Evolutionary conservation across 2,888 invertebrate species (phyloP), one percentile per base, ranked within the genome.

Genomic region (Epiblema foenella): DNA sequence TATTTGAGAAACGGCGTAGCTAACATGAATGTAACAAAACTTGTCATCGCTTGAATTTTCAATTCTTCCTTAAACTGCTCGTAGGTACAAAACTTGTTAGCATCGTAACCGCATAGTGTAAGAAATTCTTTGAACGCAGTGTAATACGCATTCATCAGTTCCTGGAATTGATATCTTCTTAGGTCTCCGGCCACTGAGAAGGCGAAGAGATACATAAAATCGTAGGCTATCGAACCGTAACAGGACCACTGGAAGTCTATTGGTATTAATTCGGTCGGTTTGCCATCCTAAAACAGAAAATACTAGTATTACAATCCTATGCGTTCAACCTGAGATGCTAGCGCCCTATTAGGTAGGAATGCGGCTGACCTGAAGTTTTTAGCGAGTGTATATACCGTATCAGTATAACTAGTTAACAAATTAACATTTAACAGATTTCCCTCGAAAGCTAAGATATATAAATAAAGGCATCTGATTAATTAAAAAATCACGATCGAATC

Each of bases 201-300:
- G 8, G 49, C 9, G 52, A 72, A 72, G 8, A 72, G 10, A 18
- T 68, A 72, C 68, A 72, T 68, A n/a, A 67, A 52, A 17, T 72
- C 72, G 58, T 72, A 63, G 0, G 62, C 72, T 56, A 68, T 68
- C 1, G 72, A 68, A 0, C 68, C 72, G 29, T 72, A 72, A 58
- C 20, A 52, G 4, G 68, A 24, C 68, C 72, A 68, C n/a, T 68
- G 68, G 63, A 68, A 72, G 52, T 72, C 72, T 42, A 68, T 58
- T 29, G 72, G 72, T n/a, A 68, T 63, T 8, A 46, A 68, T 24
- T 72, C 68, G 9, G 29, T 58, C 46, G 68, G 68, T 52, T 68
- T 68, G 18, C 56, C 56, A 17, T 72, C 17, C 72, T 72, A 39
- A n/a, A 72, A 68, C 15, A 63, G 57, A 62, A 10, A 62, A 57